Conservation (phyloP, 2,888 invertebrate species). For the Deilephila elpenor region DNA sequence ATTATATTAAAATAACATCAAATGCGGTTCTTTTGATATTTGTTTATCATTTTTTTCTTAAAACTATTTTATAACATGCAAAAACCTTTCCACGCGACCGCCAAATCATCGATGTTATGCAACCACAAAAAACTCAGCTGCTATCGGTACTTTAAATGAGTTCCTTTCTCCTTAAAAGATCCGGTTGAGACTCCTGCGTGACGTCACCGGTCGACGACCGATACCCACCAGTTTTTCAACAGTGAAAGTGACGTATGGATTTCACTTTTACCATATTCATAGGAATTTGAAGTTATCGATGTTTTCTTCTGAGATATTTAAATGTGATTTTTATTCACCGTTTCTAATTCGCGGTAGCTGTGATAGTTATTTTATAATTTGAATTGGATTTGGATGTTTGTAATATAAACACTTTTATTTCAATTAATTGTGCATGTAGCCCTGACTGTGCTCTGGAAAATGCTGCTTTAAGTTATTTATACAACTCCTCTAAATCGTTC, state of each 20-base stretch:
- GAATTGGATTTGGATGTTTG: not conserved
- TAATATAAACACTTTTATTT: not conserved
- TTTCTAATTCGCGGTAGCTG: constrained; percentile 1
- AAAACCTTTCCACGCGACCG: no score
- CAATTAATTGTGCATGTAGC: no score
- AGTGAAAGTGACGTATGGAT: constrained; percentile 28
- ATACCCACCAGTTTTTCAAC: not conserved
- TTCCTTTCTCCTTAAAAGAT: constrained; percentile 64
- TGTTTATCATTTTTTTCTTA: no score
- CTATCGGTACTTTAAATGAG: constrained; percentile 11
- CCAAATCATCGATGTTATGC: not conserved
- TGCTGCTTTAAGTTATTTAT: no score
- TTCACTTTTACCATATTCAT: constrained; percentile 20
- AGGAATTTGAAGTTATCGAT: not conserved
- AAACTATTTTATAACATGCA: no score
- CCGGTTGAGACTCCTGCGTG: constrained; percentile 48
- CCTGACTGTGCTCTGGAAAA: no score
- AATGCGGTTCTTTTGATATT: no score
- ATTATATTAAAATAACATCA: no score
- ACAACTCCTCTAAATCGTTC: no score
- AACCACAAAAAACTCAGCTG: not conserved
- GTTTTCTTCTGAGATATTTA: not conserved
- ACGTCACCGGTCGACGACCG: constrained; percentile 30
- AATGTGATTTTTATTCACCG: not conserved
- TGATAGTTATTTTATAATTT: not conserved